phyloP scores from a whole-genome alignment of 2,113 vertebrate genomes.

The Chionomys nivalis region DNA sequence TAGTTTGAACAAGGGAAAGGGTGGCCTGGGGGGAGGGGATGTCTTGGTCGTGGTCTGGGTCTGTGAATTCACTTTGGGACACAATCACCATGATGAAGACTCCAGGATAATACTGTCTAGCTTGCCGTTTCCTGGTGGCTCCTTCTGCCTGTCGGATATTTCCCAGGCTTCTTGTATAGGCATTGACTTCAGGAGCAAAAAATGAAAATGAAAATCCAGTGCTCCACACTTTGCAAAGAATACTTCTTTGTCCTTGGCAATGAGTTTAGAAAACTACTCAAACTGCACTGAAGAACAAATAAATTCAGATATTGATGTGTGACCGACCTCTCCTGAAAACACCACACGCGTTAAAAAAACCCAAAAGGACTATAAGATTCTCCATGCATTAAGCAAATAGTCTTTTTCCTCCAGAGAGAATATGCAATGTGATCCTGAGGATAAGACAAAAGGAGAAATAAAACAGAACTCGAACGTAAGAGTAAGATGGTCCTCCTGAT shows the following conservation, averaged over 20 bases:
- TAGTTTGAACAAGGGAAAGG: background rate
- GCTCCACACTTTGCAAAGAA: background rate
- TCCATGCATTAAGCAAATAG: background rate
- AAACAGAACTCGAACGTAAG: background rate
- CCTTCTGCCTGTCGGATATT: background rate
- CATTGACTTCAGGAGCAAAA: constrained; percentile 34
- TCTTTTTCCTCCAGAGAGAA: background rate
- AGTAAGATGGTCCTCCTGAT: background rate
- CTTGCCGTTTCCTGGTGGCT: background rate
- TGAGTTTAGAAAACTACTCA: background rate
- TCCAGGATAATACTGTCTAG: background rate
- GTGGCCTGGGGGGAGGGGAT: background rate
- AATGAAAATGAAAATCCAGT: background rate
- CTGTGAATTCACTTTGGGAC: constrained; percentile 19
- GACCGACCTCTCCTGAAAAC: background rate
- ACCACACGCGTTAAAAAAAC: background rate
- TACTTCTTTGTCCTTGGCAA: constrained; percentile 27
- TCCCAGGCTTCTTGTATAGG: background rate
- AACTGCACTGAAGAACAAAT: background rate
- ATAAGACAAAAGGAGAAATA: background rate
- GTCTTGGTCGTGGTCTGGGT: background rate
- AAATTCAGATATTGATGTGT: background rate
- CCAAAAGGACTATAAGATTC: background rate
- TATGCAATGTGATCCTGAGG: background rate
- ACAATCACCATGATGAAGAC: background rate